These are phyloP conservation scores for Episyrphus balteatus DNA, from an alignment of 1,140 invertebrate species.

Conservation along the genomic window DNA sequence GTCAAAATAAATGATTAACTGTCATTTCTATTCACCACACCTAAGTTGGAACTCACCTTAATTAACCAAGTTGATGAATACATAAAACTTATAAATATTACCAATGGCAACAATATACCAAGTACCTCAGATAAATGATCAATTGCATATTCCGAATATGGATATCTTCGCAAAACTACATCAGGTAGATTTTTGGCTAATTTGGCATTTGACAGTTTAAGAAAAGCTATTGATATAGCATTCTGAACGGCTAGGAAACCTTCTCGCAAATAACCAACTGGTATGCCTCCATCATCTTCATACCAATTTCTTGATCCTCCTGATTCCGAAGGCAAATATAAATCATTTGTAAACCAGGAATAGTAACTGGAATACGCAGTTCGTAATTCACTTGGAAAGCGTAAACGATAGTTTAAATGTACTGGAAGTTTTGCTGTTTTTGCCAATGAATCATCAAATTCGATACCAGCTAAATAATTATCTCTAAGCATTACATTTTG, in stretches of 20 bases:
- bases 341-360: not conserved
- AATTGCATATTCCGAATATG: constrained; percentile 57
- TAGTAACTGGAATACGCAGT: constrained; percentile 7
- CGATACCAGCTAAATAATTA: constrained; percentile 10
- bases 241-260: constrained; percentile 47
- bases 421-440: not conserved
- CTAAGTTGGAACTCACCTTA: constrained; percentile 17
- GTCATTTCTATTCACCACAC: not conserved
- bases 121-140: constrained; percentile 54
- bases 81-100: constrained; percentile 63
- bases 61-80: constrained; percentile 65
- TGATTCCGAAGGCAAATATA: not conserved
- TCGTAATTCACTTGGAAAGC: constrained; percentile 16
- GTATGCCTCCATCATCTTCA: not conserved
- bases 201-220: not conserved
- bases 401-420: constrained; percentile 5
- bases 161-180: constrained; percentile 41
- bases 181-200: not conserved
- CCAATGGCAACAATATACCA: constrained; percentile 56
- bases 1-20: not conserved
- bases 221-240: constrained; percentile 32
- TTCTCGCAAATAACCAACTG: constrained; percentile 40
- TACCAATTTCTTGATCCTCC: constrained; percentile 5
- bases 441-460: constrained; percentile 3
- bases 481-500: constrained; percentile 6